phyloP scores from a whole-genome alignment of 2,113 vertebrate species.

The Noturus placidus region DNA sequence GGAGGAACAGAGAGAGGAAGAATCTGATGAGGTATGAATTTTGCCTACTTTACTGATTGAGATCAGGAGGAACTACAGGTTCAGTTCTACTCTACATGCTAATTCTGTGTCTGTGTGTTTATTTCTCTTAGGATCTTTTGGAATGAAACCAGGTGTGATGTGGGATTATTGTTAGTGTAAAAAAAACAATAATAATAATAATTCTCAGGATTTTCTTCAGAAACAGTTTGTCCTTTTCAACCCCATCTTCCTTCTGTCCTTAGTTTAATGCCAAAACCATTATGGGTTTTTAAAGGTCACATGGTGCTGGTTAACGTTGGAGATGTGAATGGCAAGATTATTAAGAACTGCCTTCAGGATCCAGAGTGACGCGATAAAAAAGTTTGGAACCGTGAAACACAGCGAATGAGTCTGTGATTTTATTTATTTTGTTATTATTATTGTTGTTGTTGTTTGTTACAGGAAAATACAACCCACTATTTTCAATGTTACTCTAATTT shows the following conservation, averaged over 20 bases:
- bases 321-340: background rate
- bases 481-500: background rate
- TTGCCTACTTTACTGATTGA: background rate
- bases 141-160: slow-evolving; percentile 55
- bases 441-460: background rate
- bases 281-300: slow-evolving; percentile 28
- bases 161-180: background rate
- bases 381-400: background rate
- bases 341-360: slow-evolving; percentile 1
- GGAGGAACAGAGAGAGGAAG: slow-evolving; percentile 66
- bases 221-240: slow-evolving; percentile 33
- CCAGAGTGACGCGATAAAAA: background rate
- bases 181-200: background rate
- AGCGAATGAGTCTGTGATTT: background rate
- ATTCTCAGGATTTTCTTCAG: background rate
- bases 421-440: no score
- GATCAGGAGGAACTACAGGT: background rate
- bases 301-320: slow-evolving; percentile 28
- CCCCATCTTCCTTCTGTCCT: background rate
- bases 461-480: background rate
- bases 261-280: slow-evolving; percentile 29
- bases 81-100: background rate
- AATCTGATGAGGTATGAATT: slow-evolving; percentile 70
- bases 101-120: slow-evolving; percentile 35
- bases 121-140: slow-evolving; percentile 65